Conservation (phyloP, 1,140 invertebrate genomes). For the Nymphalis io region DNA sequence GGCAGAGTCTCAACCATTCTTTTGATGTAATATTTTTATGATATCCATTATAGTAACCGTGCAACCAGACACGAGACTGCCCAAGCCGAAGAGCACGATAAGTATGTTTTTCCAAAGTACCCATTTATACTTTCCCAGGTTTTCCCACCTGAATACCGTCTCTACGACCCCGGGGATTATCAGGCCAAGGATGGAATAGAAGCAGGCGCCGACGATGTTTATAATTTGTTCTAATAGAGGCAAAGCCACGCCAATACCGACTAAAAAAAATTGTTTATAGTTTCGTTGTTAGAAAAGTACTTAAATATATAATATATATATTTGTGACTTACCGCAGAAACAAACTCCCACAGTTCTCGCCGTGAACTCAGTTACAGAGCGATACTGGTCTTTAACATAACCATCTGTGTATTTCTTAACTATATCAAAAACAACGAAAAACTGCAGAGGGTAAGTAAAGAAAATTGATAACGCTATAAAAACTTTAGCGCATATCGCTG, state of each 20-base stretch:
- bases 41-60: conserved; percentile 71
- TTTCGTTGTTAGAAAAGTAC: too few species aligned
- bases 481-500: conserved; percentile 89
- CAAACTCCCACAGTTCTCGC: conserved; percentile 82
- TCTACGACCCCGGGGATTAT: conserved; percentile 93
- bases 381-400: conserved; percentile 80
- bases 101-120: conserved; percentile 85
- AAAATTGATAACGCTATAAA: conserved; percentile 93
- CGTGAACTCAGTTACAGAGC: conserved; percentile 83
- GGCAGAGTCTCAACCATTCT: conserved; percentile 42
- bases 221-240: conserved; percentile 94
- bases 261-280: conserved; percentile 81
- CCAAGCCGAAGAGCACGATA: conserved; percentile 82
- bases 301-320: too few species aligned
- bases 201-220: conserved; percentile 92
- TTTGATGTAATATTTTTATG: conserved; percentile 55
- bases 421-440: conserved; percentile 92
- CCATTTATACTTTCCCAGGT: conserved; percentile 84
- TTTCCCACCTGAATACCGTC: conserved; percentile 85
- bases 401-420: conserved; percentile 83
- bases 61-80: conserved; percentile 84
- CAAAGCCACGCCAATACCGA: conserved; percentile 87
- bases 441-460: conserved; percentile 94
- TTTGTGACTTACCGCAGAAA: conserved; percentile 67
- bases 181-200: conserved; percentile 91